A percentile compares a stretch with the other conserved stretches of the same genome.
These are phyloP conservation scores for Astyanax mexicanus DNA, from an alignment of 2,797 vertebrate species.

Conservation along the genomic window DNA sequence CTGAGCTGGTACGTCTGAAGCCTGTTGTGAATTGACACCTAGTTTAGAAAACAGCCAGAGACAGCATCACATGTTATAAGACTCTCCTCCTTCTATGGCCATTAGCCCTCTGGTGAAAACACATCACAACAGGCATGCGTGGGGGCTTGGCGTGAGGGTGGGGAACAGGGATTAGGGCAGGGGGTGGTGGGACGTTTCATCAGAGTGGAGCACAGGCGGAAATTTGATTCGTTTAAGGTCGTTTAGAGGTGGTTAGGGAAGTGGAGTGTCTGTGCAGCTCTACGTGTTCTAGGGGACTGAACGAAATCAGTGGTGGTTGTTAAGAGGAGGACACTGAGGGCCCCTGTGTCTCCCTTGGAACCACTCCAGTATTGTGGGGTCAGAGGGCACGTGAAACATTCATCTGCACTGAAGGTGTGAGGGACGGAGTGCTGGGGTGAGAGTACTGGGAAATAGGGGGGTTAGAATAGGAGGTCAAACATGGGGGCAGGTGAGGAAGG, in stretches of 20 bases:
- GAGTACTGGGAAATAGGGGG: constrained; percentile 39
- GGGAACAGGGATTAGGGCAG: constrained; percentile 51
- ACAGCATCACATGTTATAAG: constrained; percentile 99
- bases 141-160: constrained; percentile 66
- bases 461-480: constrained; percentile 66
- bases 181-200: constrained; percentile 44
- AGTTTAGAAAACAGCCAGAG: constrained; percentile 99
- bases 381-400: constrained; percentile 37
- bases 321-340: constrained; percentile 82
- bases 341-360: constrained; percentile 79
- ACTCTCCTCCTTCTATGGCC: constrained; percentile 86
- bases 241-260: constrained; percentile 40
- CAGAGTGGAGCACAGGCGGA: constrained; percentile 52
- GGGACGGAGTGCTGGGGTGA: constrained; percentile 51
- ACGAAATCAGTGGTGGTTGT: constrained; percentile 69
- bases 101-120: constrained; percentile 66
- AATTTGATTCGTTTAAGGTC: constrained; percentile 49
- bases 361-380: constrained; percentile 65
- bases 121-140: constrained; percentile 74
- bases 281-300: constrained; percentile 6
- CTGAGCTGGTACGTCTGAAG: constrained; percentile 99
- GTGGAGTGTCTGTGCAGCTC: not conserved
- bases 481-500: constrained; percentile 67
- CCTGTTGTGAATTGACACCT: constrained; percentile 99
- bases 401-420: constrained; percentile 24